These are phyloP conservation scores for Ephydatia muelleri DNA, from an alignment of 37 sponge, comb jelly and placozoan genomes.

Conservation along the genomic window DNA sequence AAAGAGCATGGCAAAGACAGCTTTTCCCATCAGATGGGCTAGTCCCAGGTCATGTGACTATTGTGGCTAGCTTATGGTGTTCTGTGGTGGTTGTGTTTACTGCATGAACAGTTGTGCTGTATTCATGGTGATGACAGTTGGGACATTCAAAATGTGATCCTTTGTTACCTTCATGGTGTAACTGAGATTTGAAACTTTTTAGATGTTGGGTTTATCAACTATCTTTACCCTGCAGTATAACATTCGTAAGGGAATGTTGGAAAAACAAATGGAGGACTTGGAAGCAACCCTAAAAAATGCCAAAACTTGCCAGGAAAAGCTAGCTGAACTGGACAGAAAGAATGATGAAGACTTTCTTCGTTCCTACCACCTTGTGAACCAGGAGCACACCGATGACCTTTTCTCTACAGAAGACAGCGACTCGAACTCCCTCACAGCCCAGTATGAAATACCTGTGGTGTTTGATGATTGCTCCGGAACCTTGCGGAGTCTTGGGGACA, in stretches of 20 bases:
- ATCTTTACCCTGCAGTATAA: slow-evolving; percentile 12
- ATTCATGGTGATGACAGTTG: no score
- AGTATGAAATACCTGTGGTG: slow-evolving; percentile 47
- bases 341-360: slow-evolving; percentile 50
- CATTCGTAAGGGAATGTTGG: slow-evolving; percentile 29
- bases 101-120: no score
- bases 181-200: no score
- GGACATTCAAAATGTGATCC: no score
- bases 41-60: no score
- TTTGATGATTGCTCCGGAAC: no score
- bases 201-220: neutral
- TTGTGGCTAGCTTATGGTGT: no score
- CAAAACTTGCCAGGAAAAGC: slow-evolving; percentile 32
- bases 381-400: slow-evolving; percentile 17
- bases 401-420: slow-evolving; percentile 46
- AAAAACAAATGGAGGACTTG: slow-evolving; percentile 40
- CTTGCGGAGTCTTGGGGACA: slow-evolving; percentile 46
- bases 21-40: no score
- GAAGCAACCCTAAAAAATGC: neutral
- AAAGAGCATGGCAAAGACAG: no score
- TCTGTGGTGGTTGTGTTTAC: no score
- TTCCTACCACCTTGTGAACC: slow-evolving; percentile 1
- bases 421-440: slow-evolving; percentile 22
- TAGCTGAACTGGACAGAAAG: slow-evolving; percentile 29
- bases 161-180: neutral